Evolutionary conservation across 2,797 vertebrate genomes (phyloP).

Genomic region (Spinus olivaceus): DNA sequence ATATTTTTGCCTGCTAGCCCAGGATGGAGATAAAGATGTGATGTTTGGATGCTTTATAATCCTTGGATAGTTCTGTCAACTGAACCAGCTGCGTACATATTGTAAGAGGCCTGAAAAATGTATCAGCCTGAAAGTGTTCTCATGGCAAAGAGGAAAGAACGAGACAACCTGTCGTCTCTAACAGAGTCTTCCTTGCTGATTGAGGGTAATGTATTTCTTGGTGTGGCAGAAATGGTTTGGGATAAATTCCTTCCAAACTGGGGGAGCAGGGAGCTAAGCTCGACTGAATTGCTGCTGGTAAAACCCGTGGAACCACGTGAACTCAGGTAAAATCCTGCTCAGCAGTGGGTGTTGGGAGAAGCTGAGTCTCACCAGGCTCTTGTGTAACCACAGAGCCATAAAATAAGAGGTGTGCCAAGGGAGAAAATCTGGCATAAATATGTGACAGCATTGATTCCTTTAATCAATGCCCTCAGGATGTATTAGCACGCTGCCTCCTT

Average conservation of each 20-base stretch:
- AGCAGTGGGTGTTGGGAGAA: neutral
- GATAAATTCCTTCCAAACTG: slow-evolving; percentile 3
- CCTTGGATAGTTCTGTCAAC: slow-evolving; percentile 25
- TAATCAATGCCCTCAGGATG: slow-evolving; percentile 28
- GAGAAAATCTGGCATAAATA: slow-evolving; percentile 18
- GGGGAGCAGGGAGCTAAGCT: neutral
- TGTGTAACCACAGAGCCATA: neutral
- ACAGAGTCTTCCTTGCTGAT: neutral
- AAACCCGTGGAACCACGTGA: neutral
- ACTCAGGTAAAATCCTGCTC: neutral
- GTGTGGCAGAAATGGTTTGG: slow-evolving; percentile 15
- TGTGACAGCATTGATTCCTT: neutral
- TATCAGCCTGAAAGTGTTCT: slow-evolving; percentile 30
- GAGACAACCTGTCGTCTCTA: neutral
- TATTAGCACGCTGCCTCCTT: slow-evolving; percentile 4
- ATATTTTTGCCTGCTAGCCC: slow-evolving; percentile 8
- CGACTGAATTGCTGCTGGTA: neutral
- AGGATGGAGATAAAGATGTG: slow-evolving; percentile 27
- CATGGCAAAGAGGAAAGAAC: neutral
- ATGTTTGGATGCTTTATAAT: slow-evolving; percentile 32
- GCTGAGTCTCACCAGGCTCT: neutral
- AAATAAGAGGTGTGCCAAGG: neutral
- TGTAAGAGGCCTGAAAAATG: slow-evolving; percentile 40
- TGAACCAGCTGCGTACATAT: neutral
- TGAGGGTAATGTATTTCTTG: slow-evolving; percentile 8